Base-by-base conservation (phyloP, 2,797 vertebrate genomes). In the Chromis chromis region DNA sequence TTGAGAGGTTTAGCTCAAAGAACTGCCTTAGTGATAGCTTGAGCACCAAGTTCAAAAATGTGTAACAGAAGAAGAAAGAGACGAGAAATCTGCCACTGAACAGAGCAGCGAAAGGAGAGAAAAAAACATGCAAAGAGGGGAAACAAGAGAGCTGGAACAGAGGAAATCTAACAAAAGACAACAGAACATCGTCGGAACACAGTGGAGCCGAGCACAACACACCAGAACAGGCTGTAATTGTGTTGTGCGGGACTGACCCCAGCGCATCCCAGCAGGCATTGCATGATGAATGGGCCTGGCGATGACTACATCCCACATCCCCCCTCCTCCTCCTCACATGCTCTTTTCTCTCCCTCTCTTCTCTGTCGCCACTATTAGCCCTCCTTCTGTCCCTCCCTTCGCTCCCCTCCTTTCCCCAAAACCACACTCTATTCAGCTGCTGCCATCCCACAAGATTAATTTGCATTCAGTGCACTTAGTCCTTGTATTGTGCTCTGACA, bases 381-480 rank as follows among this genome's bases (percentile, higher is more conserved):
- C 85, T 90, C 89, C 88, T 90, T 91, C 90, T 89, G 84, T 87
- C 88, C 86, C 89, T 90, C 88, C 90, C 79, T 90, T 91, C 90
- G 89, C 83, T 87, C 88, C 86, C 89, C 90, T 87, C 90, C 79
- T 80, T 64, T 60, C 58, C 83, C 82, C 72, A 88, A 91, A 91
- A 89, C 84, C 89, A 54, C 88, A 84, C 87, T 88, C 90, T 91
- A 92, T 92, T 93, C 92, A 94, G 87, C 84, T 63, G 79, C 91
- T 93, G 93, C 91, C 89, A 90, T 89, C 83, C 88, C 84, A 86
- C 89, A 91, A 91, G 91, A 94, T 91, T 92, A 89, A 93, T 93
- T 92, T 92, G 91, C 90, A 93, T 94, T 92, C 91, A 91, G 87
- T 89, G 87, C 89, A 93, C 91, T 93, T 92, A 92, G 91, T 90